Evolutionary conservation across 2,797 vertebrate genomes (phyloP), one percentile per base, ranked within the genome.

Genomic region (Smutsia temminckii): DNA sequence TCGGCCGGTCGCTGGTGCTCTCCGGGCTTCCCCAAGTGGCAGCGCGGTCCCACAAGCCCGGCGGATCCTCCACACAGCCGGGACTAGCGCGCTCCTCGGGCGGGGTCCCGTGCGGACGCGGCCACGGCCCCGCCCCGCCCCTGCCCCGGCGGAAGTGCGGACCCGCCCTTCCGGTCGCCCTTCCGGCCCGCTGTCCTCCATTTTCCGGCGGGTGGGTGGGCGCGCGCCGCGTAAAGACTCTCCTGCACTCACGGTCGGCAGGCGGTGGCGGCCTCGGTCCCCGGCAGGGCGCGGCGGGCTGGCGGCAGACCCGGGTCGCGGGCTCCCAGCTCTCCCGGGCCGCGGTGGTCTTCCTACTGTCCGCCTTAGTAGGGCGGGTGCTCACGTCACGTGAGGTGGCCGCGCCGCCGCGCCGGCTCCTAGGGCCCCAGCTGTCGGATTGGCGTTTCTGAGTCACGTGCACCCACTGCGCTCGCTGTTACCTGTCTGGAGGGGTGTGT

Each of bases 371-470:
- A 8, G 79, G 25, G 85, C 95, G 5, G 87, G 84, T 55, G 9
- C 5, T 49, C 18, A 21, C 5, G 17, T 34, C 97, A 95, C 97
- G 98, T 96, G 96, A 96, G 96, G 85, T 61, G 12, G 5, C 9
- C 18, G 74, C 40, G 59, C 34, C 53, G 69, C 68, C 7, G 68
- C 6, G 20, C 27, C 46, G 59, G 18, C 89, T 29, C 55, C 55
- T 8, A 21, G 55, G 8, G 55, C 55, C 55, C 18, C 55, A 20
- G 55, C 55, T 21, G 17, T 46, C 46, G 11, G 46, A 46, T 46
- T 46, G 46, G 46, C 46, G 46, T 46, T 11, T 46, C 46, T 46
- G 46, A 11, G 74, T 86, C 95, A 74, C 74, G 74, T 89, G 89
- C 69, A 1, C 75, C 64, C 8, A 53, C 27, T 17, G 5, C 6